phyloP scores from a whole-genome alignment of 2,888 invertebrate genomes.

The Limnephilus lunatus region DNA sequence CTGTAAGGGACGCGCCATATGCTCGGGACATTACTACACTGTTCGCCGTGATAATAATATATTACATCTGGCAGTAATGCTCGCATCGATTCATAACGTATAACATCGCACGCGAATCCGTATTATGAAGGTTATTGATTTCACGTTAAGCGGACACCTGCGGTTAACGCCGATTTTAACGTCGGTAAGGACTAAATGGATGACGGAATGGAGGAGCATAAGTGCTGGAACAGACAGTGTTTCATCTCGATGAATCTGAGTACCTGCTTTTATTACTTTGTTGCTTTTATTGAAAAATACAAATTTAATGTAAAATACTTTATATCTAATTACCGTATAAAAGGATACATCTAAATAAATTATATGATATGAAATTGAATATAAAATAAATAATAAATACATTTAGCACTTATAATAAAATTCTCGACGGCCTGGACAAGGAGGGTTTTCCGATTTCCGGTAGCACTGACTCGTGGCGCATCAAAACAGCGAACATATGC shows the following conservation, averaged over 20 bases:
- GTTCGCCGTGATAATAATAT: constrained; percentile 25
- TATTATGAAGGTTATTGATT: constrained; percentile 26
- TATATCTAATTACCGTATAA: too few relatives aligned
- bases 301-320: too few relatives aligned
- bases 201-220: background rate
- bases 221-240: background rate
- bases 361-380: too few relatives aligned
- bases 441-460: too few relatives aligned
- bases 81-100: constrained; percentile 39
- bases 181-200: background rate
- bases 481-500: too few relatives aligned
- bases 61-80: constrained; percentile 37
- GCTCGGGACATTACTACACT: constrained; percentile 14
- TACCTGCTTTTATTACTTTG: background rate
- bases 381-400: too few relatives aligned
- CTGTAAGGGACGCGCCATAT: constrained; percentile 28
- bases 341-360: too few relatives aligned
- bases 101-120: background rate
- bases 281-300: background rate
- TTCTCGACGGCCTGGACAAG: too few relatives aligned
- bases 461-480: too few relatives aligned
- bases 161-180: constrained; percentile 35
- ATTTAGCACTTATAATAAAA: too few relatives aligned
- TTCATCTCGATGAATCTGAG: background rate
- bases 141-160: constrained; percentile 34